Conservation (phyloP, 2,113 vertebrate species). For the Hyla sarda region DNA sequence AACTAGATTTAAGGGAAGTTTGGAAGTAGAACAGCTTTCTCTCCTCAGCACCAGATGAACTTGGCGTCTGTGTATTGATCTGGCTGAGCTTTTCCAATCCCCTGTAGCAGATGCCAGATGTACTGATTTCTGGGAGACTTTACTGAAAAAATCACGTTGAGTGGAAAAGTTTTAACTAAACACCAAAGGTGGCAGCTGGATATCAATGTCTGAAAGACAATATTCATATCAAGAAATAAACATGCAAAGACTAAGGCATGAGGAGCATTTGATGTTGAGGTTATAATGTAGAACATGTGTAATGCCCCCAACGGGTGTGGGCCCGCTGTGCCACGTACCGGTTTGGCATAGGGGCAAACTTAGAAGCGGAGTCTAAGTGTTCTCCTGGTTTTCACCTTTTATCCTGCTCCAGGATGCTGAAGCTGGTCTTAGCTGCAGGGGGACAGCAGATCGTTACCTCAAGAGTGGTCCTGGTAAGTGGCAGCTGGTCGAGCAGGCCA, state of each 20-base stretch:
- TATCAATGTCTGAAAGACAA: background rate
- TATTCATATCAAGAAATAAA: background rate
- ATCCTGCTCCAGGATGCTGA: too few relatives aligned
- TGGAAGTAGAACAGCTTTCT: slow-evolving; percentile 34
- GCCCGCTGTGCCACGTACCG: too few relatives aligned
- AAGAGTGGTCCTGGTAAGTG: too few relatives aligned
- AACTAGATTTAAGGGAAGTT: slow-evolving; percentile 43
- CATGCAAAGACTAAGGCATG: too few relatives aligned
- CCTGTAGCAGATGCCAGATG: background rate
- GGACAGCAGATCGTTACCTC: too few relatives aligned
- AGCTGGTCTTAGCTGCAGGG: too few relatives aligned
- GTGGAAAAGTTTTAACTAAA: background rate
- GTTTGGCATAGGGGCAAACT: too few relatives aligned
- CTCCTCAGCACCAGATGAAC: slow-evolving; percentile 9
- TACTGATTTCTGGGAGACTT: background rate
- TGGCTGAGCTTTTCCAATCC: background rate
- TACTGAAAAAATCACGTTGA: background rate
- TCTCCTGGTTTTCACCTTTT: too few relatives aligned
- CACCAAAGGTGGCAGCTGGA: background rate
- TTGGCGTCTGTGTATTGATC: background rate
- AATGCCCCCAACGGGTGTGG: too few relatives aligned
- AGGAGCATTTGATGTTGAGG: background rate
- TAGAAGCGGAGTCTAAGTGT: too few relatives aligned
- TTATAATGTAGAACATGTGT: background rate
- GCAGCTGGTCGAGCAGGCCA: too few relatives aligned